Conservation (phyloP, 2,888 invertebrate genomes). For the Onchidella celtica region DNA sequence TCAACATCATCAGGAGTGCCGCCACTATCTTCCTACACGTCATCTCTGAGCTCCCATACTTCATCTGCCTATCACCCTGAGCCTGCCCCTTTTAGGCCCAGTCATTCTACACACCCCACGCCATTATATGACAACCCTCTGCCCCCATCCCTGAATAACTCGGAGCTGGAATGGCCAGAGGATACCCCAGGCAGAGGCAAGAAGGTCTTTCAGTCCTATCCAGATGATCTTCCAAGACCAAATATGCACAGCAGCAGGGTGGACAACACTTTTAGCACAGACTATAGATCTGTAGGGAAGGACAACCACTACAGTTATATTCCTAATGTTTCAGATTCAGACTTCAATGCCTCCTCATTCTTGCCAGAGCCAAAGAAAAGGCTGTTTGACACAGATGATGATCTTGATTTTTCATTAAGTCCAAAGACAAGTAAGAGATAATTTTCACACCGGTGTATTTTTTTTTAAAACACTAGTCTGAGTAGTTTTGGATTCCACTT, state of each 20-base stretch:
- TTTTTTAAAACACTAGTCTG: too few relatives aligned
- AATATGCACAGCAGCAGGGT: not conserved
- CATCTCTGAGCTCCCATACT: not conserved
- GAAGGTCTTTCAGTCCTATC: not conserved
- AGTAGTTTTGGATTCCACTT: too few relatives aligned
- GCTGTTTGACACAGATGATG: not conserved
- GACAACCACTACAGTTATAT: not conserved
- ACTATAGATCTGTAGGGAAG: not conserved
- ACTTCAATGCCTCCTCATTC: not conserved
- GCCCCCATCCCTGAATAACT: constrained; percentile 24
- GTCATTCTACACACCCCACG: not conserved
- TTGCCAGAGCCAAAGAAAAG: constrained; percentile 22
- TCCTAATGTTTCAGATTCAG: not conserved
- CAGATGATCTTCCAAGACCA: not conserved
- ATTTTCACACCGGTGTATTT: too few relatives aligned
- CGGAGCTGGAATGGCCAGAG: constrained; percentile 34
- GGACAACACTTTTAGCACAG: not conserved
- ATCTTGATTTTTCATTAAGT: not conserved
- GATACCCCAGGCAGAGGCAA: not conserved
- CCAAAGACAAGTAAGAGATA: not conserved
- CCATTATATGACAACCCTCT: not conserved
- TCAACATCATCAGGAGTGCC: not conserved
- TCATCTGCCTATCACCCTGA: not conserved
- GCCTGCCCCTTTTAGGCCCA: not conserved
- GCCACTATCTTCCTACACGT: not conserved